Base-by-base conservation (phyloP, 2,113 vertebrate species). In the Nannospalax galili region DNA sequence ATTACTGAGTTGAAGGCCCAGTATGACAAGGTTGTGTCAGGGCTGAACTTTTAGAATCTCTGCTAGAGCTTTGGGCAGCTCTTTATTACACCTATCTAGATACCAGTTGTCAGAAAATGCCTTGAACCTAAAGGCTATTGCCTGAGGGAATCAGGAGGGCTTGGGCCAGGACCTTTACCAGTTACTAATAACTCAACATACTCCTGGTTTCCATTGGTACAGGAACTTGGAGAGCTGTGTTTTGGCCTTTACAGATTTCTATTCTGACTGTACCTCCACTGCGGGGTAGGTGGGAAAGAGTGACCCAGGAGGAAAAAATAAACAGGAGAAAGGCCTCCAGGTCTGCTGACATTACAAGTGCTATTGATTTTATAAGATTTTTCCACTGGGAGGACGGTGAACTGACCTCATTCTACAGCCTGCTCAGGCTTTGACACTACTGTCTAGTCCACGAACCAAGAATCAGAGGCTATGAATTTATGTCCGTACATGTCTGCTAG, bases 341-440 rank as follows among this genome's bases (percentile, higher is more conserved):
- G 79, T 96, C 94, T 92, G 92, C 97, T 97, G 97, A 97, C 37
- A 0, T 97, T 97, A 42, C 85, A 95, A 95, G 65, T 95, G 88
- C 89, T 97, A 96, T 97, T 97, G 97, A 97, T 96, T 96, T 96
- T 96, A 93, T 79, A 92, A 94, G 93, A 95, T 97, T 95, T 97
- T 97, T 96, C 94, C 94, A 97, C 95, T 92, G 96, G 80, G 79
- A 97, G 82, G 74, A 92, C 91, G 95, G 86, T 90, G 79, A 97
- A 88, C 93, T 97, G 96, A 96, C 95, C 92, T 97, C 65, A 1
- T 96, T 93, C 95, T 94, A 91, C 52, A 94, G 82, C 89, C 52
- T 20, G 84, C 82, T 95, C 28, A 0, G 82, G 86, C 95, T 96
- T 95, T 97, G 93, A 97, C 89, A 72, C 96, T 91, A 97, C 91